Conservation (phyloP, 1,140 invertebrate genomes). For the Drosophila chauvacae region DNA sequence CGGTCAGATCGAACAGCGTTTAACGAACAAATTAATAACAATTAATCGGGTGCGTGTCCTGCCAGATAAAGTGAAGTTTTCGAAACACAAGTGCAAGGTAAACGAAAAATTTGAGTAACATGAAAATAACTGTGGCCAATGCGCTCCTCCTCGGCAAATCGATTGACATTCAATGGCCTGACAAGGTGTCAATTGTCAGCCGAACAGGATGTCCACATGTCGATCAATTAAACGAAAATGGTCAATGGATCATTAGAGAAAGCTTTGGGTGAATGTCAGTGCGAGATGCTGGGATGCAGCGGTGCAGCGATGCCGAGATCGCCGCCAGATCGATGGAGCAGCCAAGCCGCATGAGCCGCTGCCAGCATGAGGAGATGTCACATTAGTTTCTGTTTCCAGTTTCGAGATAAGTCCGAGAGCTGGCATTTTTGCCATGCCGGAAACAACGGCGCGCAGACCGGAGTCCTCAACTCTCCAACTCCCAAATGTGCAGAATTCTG, state of each 20-base stretch:
- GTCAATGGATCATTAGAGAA: constrained; percentile 78
- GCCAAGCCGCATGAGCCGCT: constrained; percentile 2
- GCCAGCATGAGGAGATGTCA: constrained; percentile 46
- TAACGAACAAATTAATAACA: constrained; percentile 18
- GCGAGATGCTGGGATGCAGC: constrained; percentile 33
- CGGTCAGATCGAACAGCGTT: constrained; percentile 19
- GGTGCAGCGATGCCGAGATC: constrained; percentile 2
- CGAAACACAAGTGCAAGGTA: constrained; percentile 31
- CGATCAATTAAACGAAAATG: constrained; percentile 81
- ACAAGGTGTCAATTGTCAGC: constrained; percentile 72
- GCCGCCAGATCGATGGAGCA: constrained; percentile 30
- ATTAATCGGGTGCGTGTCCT: constrained; percentile 54
- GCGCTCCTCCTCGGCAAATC: constrained; percentile 30
- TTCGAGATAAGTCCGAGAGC: constrained; percentile 36
- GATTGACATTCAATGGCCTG: constrained; percentile 56
- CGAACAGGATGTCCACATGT: constrained; percentile 74
- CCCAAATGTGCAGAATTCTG: constrained; percentile 60
- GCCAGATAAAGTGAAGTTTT: constrained; percentile 33
- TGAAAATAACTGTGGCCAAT: constrained; percentile 13
- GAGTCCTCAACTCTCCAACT: constrained; percentile 39
- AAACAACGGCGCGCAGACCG: constrained; percentile 30
- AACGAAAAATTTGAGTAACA: constrained; percentile 15
- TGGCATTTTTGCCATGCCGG: constrained; percentile 50
- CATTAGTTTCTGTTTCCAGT: constrained; percentile 53
- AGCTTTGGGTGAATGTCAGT: constrained; percentile 74